Base-by-base conservation (phyloP, 2,797 vertebrate genomes). In the Adrianichthys oophorus region DNA sequence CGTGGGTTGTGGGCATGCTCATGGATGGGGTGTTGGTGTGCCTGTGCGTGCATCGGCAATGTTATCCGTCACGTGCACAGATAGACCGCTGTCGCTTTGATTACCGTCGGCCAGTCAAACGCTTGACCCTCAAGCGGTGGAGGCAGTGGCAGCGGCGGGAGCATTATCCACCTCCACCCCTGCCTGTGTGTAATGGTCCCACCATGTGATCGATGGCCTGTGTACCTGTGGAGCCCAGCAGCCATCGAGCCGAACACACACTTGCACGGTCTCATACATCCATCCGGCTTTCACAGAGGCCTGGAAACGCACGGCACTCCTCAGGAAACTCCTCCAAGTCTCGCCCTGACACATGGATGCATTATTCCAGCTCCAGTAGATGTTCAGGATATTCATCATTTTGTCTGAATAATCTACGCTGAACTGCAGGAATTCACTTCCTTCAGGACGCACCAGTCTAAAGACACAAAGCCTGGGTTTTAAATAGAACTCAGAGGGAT, bases 101-200 rank as follows among this genome's bases (percentile, higher is more conserved):
- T 87, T 84, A 87, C 87, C 67, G 66, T 74, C 78, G 74, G 80
- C 78, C 83, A 59, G 80, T 78, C 83, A 71, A 84, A 84, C 64
- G 83, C 78, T 89, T 88, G 87, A 90, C 86, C 86, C 79, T 80
- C 74, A 18, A 84, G 78, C 71, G 70, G 63, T 73, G 44, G 77
- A 66, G 81, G 74, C 68, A 76, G 88, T 79, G 78, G 85, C 87
- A 71, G 88, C 81, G 40, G 73, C 68, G 83, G 79, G 76, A 80
- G 82, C 85, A 76, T 85, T 85, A 85, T 80, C 88, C 80, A 84
- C 83, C 85, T 78, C 80, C 84, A 73, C 78, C 80, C 83, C 86
- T 73, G 83, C 80, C 86, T 79, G 83, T 74, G 78, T 89, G 68
- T 89, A 86, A 89, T 86, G 87, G 85, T 78, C 64, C 47, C 69